Evolutionary conservation across 2,113 vertebrate species (phyloP).

Genomic region (Tapirus terrestris): DNA sequence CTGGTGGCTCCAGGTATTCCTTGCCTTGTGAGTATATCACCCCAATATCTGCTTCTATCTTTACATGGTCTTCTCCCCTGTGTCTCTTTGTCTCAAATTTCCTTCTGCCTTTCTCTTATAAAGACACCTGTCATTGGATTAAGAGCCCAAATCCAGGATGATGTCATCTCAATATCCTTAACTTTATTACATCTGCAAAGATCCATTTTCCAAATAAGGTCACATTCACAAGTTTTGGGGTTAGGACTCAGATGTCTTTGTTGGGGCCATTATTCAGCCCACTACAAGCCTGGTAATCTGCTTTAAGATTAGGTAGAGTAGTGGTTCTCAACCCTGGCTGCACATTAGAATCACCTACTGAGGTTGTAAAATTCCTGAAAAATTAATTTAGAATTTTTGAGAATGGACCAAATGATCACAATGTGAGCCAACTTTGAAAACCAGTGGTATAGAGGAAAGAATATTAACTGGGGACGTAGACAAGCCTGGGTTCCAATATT

Average conservation of each 20-base stretch:
- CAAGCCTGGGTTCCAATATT: neutral
- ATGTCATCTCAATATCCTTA: neutral
- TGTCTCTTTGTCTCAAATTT: neutral
- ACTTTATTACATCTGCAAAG: neutral
- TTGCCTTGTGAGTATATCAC: neutral
- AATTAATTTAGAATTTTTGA: constrained; percentile 6
- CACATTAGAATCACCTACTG: neutral
- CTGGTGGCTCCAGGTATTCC: too few relatives aligned
- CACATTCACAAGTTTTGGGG: neutral
- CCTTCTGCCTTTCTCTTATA: neutral
- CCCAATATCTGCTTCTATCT: neutral
- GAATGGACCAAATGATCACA: neutral
- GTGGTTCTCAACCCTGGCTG: neutral
- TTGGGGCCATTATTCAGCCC: neutral
- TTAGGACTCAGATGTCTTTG: neutral
- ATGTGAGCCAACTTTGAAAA: neutral
- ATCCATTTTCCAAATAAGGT: neutral
- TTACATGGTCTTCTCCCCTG: neutral
- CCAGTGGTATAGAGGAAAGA: neutral
- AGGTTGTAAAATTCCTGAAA: neutral
- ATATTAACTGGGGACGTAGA: neutral
- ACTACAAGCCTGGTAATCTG: neutral
- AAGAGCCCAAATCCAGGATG: neutral
- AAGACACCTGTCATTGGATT: neutral
- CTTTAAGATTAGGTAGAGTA: neutral